phyloP scores from a whole-genome alignment of 2,888 invertebrate genomes.

The Orthosia incerta region DNA sequence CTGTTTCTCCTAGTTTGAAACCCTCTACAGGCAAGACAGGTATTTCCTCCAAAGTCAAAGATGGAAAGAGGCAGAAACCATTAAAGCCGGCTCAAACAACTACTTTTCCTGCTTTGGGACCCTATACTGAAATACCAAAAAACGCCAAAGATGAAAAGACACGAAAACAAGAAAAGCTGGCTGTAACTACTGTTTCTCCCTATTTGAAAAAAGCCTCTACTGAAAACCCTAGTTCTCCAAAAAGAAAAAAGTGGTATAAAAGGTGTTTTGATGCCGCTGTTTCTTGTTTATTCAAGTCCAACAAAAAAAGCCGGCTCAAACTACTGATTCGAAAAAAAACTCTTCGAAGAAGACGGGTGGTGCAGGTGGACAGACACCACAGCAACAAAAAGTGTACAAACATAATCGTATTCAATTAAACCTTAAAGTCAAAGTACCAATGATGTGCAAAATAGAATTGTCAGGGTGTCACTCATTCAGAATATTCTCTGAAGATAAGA shows the following conservation, averaged over 20 bases:
- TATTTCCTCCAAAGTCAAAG: background rate
- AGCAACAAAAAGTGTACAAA: no score
- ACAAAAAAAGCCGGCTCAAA: background rate
- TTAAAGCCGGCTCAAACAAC: background rate
- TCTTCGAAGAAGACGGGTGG: no score
- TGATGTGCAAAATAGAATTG: no score
- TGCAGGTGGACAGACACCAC: no score
- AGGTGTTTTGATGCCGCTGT: background rate
- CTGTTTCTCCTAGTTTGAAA: conserved; percentile 1
- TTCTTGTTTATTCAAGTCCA: background rate
- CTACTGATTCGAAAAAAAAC: no score
- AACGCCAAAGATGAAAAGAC: background rate
- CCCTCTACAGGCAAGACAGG: background rate
- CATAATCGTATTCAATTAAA: no score
- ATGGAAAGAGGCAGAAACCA: background rate
- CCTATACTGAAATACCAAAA: background rate
- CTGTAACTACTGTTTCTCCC: background rate
- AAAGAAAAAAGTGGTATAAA: background rate
- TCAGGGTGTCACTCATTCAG: no score
- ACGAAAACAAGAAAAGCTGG: background rate
- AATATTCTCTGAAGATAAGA: no score
- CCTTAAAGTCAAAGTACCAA: no score
- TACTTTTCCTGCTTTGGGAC: background rate
- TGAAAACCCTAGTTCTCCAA: background rate
- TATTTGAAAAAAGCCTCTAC: background rate